Conservation (phyloP, 1,140 invertebrate species). For the Nephila pilipes region DNA sequence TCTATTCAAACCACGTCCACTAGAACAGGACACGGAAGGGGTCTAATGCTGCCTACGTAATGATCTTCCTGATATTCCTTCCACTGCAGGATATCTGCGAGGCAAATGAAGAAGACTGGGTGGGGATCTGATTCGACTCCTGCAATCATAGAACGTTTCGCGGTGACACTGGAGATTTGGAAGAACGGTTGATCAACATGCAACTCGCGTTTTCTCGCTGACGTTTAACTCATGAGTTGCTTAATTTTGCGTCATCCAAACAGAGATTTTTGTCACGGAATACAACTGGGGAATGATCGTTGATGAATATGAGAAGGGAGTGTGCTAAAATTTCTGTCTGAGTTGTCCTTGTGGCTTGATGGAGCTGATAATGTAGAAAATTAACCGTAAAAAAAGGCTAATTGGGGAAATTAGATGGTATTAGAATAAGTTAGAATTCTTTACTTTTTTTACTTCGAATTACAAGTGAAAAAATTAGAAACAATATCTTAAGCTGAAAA, state of each 20-base stretch:
- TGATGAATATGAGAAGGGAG: not conserved
- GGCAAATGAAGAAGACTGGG: slow-evolving; percentile 49
- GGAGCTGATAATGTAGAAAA: not conserved
- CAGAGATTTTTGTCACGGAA: slow-evolving; percentile 48
- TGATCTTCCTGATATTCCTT: slow-evolving; percentile 39
- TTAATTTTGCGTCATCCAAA: slow-evolving; percentile 54
- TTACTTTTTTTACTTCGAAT: too few species aligned
- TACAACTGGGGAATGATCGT: not conserved
- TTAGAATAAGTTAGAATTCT: too few species aligned
- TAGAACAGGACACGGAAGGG: not conserved
- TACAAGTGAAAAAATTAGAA: too few species aligned
- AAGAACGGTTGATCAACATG: slow-evolving; percentile 28
- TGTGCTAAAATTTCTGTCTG: not conserved
- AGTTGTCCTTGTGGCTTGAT: not conserved
- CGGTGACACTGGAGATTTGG: not conserved
- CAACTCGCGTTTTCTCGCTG: not conserved
- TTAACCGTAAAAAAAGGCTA: not conserved
- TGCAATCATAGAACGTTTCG: not conserved
- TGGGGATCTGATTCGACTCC: not conserved
- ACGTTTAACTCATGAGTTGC: slow-evolving; percentile 41
- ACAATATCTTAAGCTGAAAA: too few species aligned
- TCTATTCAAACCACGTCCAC: not conserved
- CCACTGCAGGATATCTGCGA: slow-evolving; percentile 12
- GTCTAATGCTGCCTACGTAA: not conserved
- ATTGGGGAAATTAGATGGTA: not conserved